Evolutionary conservation across 2,888 invertebrate species (phyloP), one percentile per base, ranked within the genome.

Genomic region (Saturnia pavonia): DNA sequence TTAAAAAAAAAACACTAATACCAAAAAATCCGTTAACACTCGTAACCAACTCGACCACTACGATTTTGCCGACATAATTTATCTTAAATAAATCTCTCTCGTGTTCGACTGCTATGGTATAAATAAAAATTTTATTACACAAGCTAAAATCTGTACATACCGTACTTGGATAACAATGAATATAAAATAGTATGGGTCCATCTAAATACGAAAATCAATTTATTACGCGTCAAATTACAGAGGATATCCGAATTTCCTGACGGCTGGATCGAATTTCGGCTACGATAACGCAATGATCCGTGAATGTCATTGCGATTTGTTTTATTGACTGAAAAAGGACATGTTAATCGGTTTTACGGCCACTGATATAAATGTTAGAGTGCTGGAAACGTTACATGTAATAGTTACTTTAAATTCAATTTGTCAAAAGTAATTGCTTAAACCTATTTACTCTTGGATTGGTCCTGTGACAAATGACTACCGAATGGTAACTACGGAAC

Each of bases 291-390:
- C 79, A 75, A 77, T 83, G 79, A 78, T 76, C 78, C 84, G 79
- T 86, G 83, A 86, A 87, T 86, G 85, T 84, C 85, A 82, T 84
- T 78, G 78, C 76, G 78, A 81, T 78, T 74, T 74, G 71, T 70
- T 73, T 72, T 68, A 74, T 74, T 48, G 40, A 65, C 19, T 65
- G 40, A 40, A 11, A 65, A 19, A 40, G 65, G 40, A 65, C 40
- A 63, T 34, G 19, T 40, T 27, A 40, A 34, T 63, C 63, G 34
- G 40, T 16, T 22, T 27, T 34, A 8, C 0, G 34, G n/a, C 19
- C 19, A 19, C 19, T 40, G 40, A n/a, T 40, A 40, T 19, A 60
- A 14, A 60, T 60, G 4, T 60, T 0, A 60, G 6, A 60, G 27
- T 60, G 12, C 27, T 27, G 27, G 27, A 60, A 27, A 2, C 9